These are phyloP conservation scores for Ptychochromis oligacanthus DNA, from an alignment of 2,113 vertebrate genomes.

Conservation along the genomic window DNA sequence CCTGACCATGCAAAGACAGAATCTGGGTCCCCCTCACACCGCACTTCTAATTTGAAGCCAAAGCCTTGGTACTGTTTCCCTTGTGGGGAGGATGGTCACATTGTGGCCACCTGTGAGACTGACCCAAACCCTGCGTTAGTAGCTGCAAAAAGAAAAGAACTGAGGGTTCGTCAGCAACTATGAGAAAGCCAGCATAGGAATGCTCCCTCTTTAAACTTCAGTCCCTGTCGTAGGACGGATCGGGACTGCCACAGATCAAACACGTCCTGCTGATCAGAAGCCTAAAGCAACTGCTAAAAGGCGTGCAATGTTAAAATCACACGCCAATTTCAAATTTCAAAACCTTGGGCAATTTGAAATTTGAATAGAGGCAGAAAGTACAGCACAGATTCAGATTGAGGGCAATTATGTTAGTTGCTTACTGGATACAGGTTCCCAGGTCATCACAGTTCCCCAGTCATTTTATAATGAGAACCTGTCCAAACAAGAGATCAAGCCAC, in stretches of 20 bases:
- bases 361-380: not conserved
- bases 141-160: not conserved
- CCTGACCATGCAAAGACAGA: not conserved
- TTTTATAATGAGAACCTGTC: not conserved
- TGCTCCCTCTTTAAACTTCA: not conserved
- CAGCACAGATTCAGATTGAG: not conserved
- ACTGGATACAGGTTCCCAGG: not conserved
- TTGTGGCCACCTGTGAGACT: not conserved
- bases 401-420: not conserved
- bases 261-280: not conserved
- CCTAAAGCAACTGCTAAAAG: not conserved
- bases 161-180: not conserved
- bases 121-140: not conserved
- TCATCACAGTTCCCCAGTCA: not conserved
- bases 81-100: not conserved
- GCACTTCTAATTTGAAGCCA: not conserved
- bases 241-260: not conserved
- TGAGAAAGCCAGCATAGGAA: not conserved
- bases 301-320: not conserved
- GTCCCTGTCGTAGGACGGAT: not conserved
- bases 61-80: not conserved
- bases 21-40: not conserved
- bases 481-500: too few species aligned
- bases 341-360: too few species aligned
- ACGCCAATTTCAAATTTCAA: not conserved